phyloP scores from a whole-genome alignment of 2,888 invertebrate species.

The Drosophila neoperkinsi region DNA sequence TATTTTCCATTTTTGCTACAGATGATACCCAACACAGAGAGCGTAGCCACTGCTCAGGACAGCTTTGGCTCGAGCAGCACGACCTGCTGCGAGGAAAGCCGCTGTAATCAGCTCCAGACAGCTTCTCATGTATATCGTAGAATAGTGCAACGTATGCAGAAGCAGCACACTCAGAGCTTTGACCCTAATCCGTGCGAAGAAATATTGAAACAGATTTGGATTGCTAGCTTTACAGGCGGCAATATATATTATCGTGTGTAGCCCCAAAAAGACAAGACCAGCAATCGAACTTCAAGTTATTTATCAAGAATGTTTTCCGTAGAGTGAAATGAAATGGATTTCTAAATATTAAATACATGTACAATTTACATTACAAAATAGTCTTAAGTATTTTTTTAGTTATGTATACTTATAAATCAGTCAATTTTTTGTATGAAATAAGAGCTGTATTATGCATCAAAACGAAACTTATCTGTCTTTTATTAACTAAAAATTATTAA shows the following conservation, averaged over 20 bases:
- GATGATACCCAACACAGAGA: constrained; percentile 62
- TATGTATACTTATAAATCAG: neutral
- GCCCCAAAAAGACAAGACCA: neutral
- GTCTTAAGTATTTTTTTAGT: neutral
- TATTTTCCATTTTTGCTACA: neutral
- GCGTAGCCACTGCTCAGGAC: constrained; percentile 6
- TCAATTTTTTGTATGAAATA: neutral
- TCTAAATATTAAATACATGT: neutral
- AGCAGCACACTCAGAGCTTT: neutral
- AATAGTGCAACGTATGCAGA: constrained; percentile 40
- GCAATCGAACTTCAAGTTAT: neutral
- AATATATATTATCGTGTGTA: constrained; percentile 57
- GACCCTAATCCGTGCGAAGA: constrained; percentile 9
- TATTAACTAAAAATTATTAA: neutral
- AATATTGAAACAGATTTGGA: constrained; percentile 55
- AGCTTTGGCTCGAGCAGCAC: neutral
- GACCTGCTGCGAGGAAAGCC: constrained; percentile 50
- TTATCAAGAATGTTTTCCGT: neutral
- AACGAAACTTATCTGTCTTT: neutral
- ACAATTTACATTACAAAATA: neutral
- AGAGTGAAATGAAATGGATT: neutral
- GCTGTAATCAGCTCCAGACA: constrained; percentile 51
- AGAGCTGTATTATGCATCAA: neutral
- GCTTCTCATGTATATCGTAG: constrained; percentile 54
- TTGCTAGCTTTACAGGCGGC: constrained; percentile 61